Evolutionary conservation across 2,113 vertebrate genomes (phyloP), one percentile per base, ranked within the genome.

Genomic region (Noturus placidus): DNA sequence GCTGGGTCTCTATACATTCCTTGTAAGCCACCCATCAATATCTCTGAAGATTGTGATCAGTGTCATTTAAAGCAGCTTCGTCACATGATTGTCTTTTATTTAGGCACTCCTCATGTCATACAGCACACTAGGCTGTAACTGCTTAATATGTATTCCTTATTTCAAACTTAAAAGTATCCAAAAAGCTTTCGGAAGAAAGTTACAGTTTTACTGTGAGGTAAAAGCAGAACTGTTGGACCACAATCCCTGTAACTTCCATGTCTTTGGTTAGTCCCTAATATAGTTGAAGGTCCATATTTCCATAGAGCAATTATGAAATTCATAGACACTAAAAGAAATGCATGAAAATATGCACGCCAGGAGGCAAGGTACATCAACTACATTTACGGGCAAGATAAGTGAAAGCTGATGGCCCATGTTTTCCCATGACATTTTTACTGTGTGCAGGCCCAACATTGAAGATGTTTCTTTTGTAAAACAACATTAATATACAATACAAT

Each of bases 21-120:
- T 13, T 69, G 38, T 20, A 67, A 50, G 14, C 14, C 61, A 67
- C 15, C 46, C 30, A 25, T 14, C 20, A 38, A 52, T 9, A 30
- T 83, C 22, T 20, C 9, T 42, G 2, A 42, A 42, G 70, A 69
- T n/a, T 38, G n/a, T 1, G 14, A 57, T 83, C 50, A 42, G 4
- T 33, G 8, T 6, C 22, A 59, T 27, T 27, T 17, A 1, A 59
- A 61, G 22, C 27, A 42, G 22, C 38, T 61, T 42, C 33, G 5
- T 56, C 35, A 74, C 13, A 85, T 30, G 72, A 76, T 76, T 76
- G 69, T 85, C 77, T 57, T 77, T 70, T 56, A 69, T 38, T 87
- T 30, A 69, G 85, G 85, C 85, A 87, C 85, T 87, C 70, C 56
- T 22, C 5, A 42, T 76, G 1, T 14, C 38, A 86, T 35, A 33